Percentiles rank a stretch among this genome's conserved stretches.
phyloP scores from a whole-genome alignment of 2,797 vertebrate genomes.

The Lepilemur septentrionalis region DNA sequence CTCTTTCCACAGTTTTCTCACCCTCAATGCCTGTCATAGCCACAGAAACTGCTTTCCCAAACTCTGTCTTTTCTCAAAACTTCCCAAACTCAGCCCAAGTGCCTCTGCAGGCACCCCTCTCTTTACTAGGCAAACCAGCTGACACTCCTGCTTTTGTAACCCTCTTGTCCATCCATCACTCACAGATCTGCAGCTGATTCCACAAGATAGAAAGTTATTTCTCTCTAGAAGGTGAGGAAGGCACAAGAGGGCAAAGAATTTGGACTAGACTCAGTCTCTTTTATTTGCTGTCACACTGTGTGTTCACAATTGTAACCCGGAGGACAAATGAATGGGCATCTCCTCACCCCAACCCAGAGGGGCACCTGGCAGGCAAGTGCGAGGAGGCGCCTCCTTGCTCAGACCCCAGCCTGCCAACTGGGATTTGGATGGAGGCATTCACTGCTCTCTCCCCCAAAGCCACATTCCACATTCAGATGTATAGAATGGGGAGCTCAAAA shows the following conservation, averaged over 20 bases:
- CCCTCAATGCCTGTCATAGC: neutral
- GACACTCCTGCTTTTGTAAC: neutral
- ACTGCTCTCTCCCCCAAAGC: neutral
- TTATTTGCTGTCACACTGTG: neutral
- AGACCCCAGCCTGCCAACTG: neutral
- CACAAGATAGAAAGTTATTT: neutral
- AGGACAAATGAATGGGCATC: too few relatives aligned
- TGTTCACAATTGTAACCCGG: neutral
- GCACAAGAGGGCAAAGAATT: neutral
- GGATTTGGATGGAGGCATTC: neutral
- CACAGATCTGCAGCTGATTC: neutral
- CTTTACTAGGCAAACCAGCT: neutral
- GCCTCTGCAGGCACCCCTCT: too few relatives aligned
- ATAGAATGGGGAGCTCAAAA: neutral
- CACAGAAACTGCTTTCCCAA: neutral
- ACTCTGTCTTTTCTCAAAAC: neutral
- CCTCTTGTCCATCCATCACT: neutral
- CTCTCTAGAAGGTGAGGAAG: neutral
- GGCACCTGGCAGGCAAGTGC: too few relatives aligned
- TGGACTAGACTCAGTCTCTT: neutral
- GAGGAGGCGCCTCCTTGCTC: neutral
- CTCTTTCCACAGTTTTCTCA: neutral
- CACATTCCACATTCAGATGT: neutral
- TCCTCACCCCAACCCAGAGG: too few relatives aligned
- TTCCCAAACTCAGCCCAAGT: neutral